Evolutionary conservation across 2,113 vertebrate species (phyloP).

Genomic region (Xiphorhynchus elegans): DNA sequence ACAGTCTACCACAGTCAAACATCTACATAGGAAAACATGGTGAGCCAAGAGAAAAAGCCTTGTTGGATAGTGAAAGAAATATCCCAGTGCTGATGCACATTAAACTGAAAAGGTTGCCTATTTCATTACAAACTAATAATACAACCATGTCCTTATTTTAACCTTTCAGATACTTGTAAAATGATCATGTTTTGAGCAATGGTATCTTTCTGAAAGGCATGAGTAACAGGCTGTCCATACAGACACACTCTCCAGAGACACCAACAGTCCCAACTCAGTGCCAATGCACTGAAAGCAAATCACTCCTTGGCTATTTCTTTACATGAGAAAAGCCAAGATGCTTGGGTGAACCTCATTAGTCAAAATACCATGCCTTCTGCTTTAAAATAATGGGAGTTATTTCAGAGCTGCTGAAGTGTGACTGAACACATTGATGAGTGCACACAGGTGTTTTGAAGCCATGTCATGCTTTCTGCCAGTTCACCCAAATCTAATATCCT

Average conservation of each 20-base stretch:
- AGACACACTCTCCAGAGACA: neutral
- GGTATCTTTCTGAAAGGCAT: neutral
- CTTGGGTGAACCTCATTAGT: neutral
- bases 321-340: neutral
- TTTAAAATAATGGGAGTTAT: neutral
- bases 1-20: neutral
- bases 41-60: neutral
- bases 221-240: neutral
- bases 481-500: neutral
- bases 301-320: neutral
- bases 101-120: neutral
- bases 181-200: neutral
- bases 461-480: neutral
- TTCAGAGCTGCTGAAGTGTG: neutral
- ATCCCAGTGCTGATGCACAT: neutral
- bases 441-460: slow-evolving; percentile 5
- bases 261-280: neutral
- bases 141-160: neutral
- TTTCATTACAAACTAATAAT: neutral
- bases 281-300: neutral
- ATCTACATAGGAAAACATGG: neutral
- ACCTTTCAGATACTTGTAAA: neutral
- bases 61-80: neutral
- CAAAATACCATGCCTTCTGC: neutral
- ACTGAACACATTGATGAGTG: neutral